A percentile compares a stretch with the other conserved stretches of the same genome.
Conservation (phyloP, 2,797 vertebrate genomes). For the Miichthys miiuy region DNA sequence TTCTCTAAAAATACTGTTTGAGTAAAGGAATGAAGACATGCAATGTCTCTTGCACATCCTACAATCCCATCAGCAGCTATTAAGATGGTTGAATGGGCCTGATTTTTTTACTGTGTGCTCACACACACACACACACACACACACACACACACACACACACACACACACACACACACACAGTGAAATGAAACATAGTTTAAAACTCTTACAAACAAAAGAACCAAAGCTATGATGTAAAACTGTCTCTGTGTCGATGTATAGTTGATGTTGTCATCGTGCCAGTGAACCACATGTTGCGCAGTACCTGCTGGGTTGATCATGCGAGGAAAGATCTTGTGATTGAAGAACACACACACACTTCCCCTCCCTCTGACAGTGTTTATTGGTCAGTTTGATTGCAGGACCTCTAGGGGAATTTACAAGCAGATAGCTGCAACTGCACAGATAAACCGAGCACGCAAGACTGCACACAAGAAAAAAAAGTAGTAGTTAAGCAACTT, state of each 20-base stretch:
- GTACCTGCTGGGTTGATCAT: slow-evolving; percentile 35
- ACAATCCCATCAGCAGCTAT: neutral
- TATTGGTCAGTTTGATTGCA: slow-evolving; percentile 53
- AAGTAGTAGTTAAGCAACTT: slow-evolving; percentile 50
- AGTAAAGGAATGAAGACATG: neutral
- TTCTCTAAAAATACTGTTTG: neutral
- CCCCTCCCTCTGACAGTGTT: slow-evolving; percentile 25
- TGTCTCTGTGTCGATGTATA: neutral
- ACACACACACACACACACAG: too few relatives aligned
- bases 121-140: neutral
- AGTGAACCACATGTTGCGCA: slow-evolving; percentile 38
- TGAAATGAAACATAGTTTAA: neutral
- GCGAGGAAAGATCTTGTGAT: slow-evolving; percentile 44
- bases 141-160: too few relatives aligned
- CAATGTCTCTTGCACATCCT: neutral
- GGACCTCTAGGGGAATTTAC: slow-evolving; percentile 46
- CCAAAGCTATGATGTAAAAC: neutral
- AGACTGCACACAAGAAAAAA: slow-evolving; percentile 19
- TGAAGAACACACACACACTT: slow-evolving; percentile 40
- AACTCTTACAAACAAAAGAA: neutral
- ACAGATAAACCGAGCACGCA: slow-evolving; percentile 37
- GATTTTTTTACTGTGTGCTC: neutral
- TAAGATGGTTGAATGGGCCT: neutral
- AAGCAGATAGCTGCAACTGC: slow-evolving; percentile 32
- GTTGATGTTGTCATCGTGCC: slow-evolving; percentile 26